Base-by-base conservation (phyloP, 2,888 invertebrate species). In the Perizoma flavofasciatum region DNA sequence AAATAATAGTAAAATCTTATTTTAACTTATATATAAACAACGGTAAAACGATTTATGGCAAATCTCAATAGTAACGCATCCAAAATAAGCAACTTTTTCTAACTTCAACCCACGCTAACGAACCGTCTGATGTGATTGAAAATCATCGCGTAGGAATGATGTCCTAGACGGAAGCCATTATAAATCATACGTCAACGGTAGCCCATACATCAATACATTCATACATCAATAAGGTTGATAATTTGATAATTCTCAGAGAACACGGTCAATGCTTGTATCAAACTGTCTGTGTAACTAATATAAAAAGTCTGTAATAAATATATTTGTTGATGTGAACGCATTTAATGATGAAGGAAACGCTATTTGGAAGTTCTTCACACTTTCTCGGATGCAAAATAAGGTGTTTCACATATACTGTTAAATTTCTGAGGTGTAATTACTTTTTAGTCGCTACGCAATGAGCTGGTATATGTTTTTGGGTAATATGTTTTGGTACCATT, bases 121-220 rank as follows among this genome's bases (percentile, higher is more conserved):
- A 92, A 91, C 84, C 90, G 81, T 88, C 89, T 83, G 84, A 88
- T 90, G 83, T 91, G 91, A 91, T 92, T 91, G 91, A 89, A 90
- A 92, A 90, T 91, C 90, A 90, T 89, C 87, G 83, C 79, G 78
- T 81, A 88, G 88, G 82, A 86, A 89, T 85, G 85, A 83, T 91
- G 90, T 92, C 89, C 88, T 89, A 89, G 83, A 85, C 91, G 88
- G 90, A 89, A 91, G 89, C 86, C 79, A 85, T 84, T 88, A 92
- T 92, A 86, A 91, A 92, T 91, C 91, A 91, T 85, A 71, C 69
- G 64, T 69, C 70, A 88, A 89, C 91, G 84, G 91, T 86, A 87
- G 88, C 87, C 75, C 83, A 89, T 89, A 85, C 89, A 89, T 91
- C 91, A 89, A 88, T 88, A 86, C 59, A 47, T 34, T 49, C 82